Evolutionary conservation across 2,888 invertebrate genomes (phyloP), one percentile per base, ranked within the genome.

Genomic region (Desoria tigrina): DNA sequence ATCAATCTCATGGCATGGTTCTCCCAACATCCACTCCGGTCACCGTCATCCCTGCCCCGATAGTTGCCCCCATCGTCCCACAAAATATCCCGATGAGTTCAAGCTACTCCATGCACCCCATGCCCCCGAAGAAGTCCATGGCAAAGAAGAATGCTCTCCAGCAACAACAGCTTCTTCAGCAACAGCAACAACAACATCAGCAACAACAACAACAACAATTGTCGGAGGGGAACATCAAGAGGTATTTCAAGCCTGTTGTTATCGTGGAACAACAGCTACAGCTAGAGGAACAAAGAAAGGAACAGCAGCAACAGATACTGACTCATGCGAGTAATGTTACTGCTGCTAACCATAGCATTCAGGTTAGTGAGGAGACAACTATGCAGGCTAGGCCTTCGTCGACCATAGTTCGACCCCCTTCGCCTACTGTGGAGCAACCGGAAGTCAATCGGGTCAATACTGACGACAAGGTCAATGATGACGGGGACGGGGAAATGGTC

Each of bases 41-140:
- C 2, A 57, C 57, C 2, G 14, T 57, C 24, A 32, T 57, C 26
- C 57, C 64, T 28, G 49, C 62, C n/a, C 42, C 65, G 1, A 45
- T 42, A 18, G 49, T 59, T 23, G 18, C 59, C 14, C 42, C 62
- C 18, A 27, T 51, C 24, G 55, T 56, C n/a, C 57, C 18, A 1
- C 51, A 51, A 26, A 51, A 18, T 16, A 6, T 18, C 53, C 59
- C 21, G 49, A 57, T 39, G 11, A 23, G 55, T 23, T 59, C 65
- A 45, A 60, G 58, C 3, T 24, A 49, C 24, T 60, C 68, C 0
- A 65, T 59, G 27, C 63, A 65, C 51, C 60, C 65, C n/a, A 63
- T 65, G 27, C 68, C 68, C 42, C 68, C 68, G 7, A 69, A 69
- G 24, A 69, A 69, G 24, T 65, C 65, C 32, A 53, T 69, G 42